Conservation (phyloP, 2,797 vertebrate genomes). For the Emys orbicularis region DNA sequence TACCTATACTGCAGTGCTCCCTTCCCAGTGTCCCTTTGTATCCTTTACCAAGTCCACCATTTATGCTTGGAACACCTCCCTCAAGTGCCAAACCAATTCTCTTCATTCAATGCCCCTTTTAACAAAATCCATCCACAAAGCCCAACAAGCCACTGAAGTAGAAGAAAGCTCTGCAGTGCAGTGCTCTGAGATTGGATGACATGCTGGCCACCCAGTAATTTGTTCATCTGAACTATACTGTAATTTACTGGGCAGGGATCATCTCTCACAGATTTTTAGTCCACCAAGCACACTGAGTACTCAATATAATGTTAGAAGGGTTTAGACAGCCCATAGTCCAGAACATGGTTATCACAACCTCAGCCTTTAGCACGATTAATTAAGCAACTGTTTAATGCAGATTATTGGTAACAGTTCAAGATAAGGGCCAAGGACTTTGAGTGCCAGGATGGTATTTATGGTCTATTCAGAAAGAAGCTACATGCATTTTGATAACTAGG, state of each 20-base stretch:
- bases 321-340: slow-evolving; percentile 18
- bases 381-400: slow-evolving; percentile 26
- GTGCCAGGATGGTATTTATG: background rate
- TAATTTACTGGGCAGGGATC: background rate
- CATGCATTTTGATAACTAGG: background rate
- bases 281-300: background rate
- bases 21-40: rapidly evolving
- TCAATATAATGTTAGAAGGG: slow-evolving; percentile 18
- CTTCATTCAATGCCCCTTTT: background rate
- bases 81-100: background rate
- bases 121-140: background rate
- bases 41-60: background rate
- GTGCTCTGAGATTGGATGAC: background rate
- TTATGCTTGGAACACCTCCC: background rate
- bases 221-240: background rate
- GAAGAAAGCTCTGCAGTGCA: background rate
- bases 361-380: background rate
- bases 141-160: background rate
- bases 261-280: background rate
- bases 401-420: background rate
- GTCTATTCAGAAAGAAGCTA: background rate
- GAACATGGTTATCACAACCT: background rate
- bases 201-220: background rate
- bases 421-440: slow-evolving; percentile 6
- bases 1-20: background rate